Conservation (phyloP, 1,140 invertebrate genomes). For the Drosophila rhopaloa region DNA sequence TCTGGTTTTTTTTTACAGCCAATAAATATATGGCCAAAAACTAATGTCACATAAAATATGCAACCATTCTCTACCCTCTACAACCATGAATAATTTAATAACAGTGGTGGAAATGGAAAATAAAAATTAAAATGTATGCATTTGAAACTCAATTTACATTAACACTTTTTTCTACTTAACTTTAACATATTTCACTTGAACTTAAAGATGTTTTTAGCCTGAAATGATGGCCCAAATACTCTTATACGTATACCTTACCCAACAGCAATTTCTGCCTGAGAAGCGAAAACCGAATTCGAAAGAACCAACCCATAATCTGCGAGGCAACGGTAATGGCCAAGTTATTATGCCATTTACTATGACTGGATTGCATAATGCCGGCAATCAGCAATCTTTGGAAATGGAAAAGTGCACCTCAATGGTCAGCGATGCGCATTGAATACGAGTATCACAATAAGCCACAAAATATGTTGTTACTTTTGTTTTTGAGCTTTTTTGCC, state of each 20-base stretch:
- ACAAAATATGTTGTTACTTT: conserved; percentile 11
- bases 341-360: conserved; percentile 27
- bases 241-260: neutral
- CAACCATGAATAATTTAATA: no score
- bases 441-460: conserved; percentile 41
- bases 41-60: no score
- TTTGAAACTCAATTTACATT: no score
- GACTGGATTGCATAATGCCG: conserved; percentile 27
- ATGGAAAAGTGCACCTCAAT: conserved; percentile 49
- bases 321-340: conserved; percentile 4
- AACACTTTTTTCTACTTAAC: no score
- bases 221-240: neutral
- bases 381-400: conserved; percentile 39
- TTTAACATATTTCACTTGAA: neutral
- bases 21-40: no score
- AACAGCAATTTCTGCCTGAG: neutral
- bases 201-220: neutral
- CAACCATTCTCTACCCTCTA: no score
- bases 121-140: no score
- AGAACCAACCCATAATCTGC: neutral
- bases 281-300: neutral
- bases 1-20: no score
- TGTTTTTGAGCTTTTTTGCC: neutral
- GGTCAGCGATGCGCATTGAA: conserved; percentile 59
- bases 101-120: no score